Evolutionary conservation across 1,140 invertebrate species (phyloP), one percentile per base, ranked within the genome.

Genomic region (Batillaria attramentaria): DNA sequence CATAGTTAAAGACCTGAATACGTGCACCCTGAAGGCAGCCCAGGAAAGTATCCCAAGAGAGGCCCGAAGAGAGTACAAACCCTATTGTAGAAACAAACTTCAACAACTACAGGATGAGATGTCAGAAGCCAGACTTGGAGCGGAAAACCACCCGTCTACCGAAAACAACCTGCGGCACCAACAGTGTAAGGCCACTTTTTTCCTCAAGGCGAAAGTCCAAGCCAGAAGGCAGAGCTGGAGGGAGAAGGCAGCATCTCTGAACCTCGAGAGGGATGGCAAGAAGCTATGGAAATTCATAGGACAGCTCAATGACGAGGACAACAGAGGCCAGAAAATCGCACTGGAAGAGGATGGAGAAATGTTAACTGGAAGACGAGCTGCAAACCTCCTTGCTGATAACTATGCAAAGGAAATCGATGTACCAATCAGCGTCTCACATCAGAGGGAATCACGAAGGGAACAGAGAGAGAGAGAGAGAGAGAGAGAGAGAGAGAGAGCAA

Each of bases 51-150:
- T 80, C 18, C 81, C 54, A 20, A 28, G 57, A 65, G 70, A 75
- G 8, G 35, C 62, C 35, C 3, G 74, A 20, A 77, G 68, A 39
- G 28, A 77, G 13, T 80, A 77, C 60, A 77, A 79, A 57, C 70
- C 78, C 31, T 77, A 80, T 68, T 77, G 78, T 78, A 82, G 39
- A 28, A 54, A 62, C 18, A 28, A 79, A 35, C 54, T 76, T 37
- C 20, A 79, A 37, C 50, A 76, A n/a, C 65, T 72, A 20, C 2
- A 82, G 37, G 43, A 57, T 37, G 46, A 70, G 35, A 31, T 81
- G 39, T 75, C 72, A 33, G 46, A 76, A 72, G 78, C 68, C 54
- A 79, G 81, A 60, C 60, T 43, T 37, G 69, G 42, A 68, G 33
- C 31, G 72, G 77, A 41, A 80, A 24, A 24, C 16, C 24, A 78